These are phyloP conservation scores for Ahaetulla prasina DNA, from an alignment of 2,113 vertebrate genomes.

Conservation along the genomic window DNA sequence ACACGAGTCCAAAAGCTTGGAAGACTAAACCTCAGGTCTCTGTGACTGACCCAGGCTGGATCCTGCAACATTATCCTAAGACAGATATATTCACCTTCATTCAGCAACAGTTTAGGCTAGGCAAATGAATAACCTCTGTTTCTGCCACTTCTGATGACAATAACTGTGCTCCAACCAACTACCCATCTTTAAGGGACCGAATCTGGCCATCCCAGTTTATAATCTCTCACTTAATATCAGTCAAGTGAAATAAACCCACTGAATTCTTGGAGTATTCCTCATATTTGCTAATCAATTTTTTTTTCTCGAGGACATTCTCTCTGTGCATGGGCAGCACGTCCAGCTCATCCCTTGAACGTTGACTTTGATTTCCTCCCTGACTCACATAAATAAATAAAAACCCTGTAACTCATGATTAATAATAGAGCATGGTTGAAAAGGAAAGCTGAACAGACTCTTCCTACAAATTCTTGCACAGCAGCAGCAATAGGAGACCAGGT, in stretches of 20 bases:
- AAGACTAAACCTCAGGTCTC: background rate
- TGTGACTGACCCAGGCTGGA: background rate
- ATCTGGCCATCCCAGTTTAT: background rate
- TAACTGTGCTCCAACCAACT: background rate
- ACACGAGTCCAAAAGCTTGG: background rate
- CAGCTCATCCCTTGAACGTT: background rate
- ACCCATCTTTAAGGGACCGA: background rate
- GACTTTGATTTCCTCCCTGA: slow-evolving; percentile 10
- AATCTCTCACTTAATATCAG: background rate
- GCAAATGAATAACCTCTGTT: background rate
- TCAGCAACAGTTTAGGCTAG: background rate
- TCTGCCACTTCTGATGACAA: background rate
- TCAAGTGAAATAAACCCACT: background rate
- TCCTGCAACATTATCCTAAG: background rate
- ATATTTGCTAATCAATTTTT: background rate
- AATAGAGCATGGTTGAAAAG: background rate
- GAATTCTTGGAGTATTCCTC: background rate
- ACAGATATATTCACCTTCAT: background rate
- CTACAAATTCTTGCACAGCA: background rate
- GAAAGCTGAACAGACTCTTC: fast-evolving
- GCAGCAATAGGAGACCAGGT: background rate
- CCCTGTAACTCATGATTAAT: background rate
- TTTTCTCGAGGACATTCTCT: background rate
- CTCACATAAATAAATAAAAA: slow-evolving; percentile 11
- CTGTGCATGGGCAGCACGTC: background rate